Conservation (phyloP, 1,140 invertebrate genomes). For the Telenomus remus region DNA sequence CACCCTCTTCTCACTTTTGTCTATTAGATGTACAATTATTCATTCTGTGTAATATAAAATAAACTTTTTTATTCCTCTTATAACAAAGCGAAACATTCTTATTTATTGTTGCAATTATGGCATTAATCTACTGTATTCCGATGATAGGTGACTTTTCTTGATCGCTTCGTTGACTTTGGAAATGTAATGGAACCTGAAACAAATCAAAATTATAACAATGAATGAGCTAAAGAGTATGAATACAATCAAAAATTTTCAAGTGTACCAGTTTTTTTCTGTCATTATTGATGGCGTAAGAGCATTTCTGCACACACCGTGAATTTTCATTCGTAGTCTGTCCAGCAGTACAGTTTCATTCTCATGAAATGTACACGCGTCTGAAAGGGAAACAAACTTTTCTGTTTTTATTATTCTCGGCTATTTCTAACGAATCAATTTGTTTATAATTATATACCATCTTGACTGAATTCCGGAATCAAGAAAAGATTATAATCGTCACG, state of each 20-base stretch:
- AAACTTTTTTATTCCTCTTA: slow-evolving; percentile 13
- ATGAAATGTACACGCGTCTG: slow-evolving; percentile 79
- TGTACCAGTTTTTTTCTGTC: slow-evolving; percentile 84
- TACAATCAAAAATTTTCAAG: slow-evolving; percentile 10
- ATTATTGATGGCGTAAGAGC: slow-evolving; percentile 80
- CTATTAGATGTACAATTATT: neutral
- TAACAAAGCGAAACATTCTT: no score
- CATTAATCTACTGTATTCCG: slow-evolving; percentile 83
- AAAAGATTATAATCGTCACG: slow-evolving; percentile 83
- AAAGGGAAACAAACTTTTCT: slow-evolving; percentile 21
- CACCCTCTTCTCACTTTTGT: neutral
- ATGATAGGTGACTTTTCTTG: slow-evolving; percentile 87
- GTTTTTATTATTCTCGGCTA: no score
- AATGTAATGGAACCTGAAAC: slow-evolving; percentile 84
- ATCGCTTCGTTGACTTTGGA: slow-evolving; percentile 88
- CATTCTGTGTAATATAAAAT: slow-evolving; percentile 13
- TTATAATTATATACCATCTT: slow-evolving; percentile 80
- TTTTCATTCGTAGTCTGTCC: slow-evolving; percentile 80
- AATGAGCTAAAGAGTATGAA: no score
- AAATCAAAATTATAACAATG: no score
- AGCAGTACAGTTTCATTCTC: slow-evolving; percentile 81
- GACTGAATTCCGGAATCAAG: slow-evolving; percentile 80
- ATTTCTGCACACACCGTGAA: slow-evolving; percentile 81
- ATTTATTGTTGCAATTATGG: no score
- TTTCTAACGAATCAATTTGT: no score